Conservation (phyloP, 2,797 vertebrate species). For the Lepus oiostolus region DNA sequence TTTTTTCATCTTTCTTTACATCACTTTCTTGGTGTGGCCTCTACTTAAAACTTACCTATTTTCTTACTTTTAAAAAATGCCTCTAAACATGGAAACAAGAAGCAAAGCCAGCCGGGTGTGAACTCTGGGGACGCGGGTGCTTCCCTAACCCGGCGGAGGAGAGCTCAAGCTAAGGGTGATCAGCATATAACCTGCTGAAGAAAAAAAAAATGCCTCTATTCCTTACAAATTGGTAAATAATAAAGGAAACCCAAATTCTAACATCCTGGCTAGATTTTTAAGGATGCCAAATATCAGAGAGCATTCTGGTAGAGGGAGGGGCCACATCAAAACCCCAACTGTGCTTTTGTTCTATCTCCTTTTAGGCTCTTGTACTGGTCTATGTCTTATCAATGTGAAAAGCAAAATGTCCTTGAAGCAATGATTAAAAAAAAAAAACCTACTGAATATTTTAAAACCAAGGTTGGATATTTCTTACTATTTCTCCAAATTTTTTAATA, state of each 20-base stretch:
- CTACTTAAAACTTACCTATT: not conserved
- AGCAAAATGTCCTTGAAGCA: not conserved
- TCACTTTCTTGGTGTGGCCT: not conserved
- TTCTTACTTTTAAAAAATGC: not conserved
- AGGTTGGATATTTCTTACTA: not conserved
- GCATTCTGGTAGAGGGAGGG: not conserved
- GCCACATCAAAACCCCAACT: not conserved
- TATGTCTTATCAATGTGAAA: not conserved
- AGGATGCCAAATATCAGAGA: not conserved
- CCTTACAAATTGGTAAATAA: not conserved
- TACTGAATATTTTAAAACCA: not conserved
- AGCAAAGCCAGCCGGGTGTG: accelerated
- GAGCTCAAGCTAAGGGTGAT: not conserved
- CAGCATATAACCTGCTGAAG: no score
- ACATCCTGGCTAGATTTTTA: not conserved
- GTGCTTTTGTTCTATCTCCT: not conserved
- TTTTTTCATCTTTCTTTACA: not conserved
- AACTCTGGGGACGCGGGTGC: accelerated
- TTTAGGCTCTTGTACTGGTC: not conserved
- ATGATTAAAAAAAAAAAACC: not conserved
- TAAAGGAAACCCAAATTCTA: conserved; percentile 6
- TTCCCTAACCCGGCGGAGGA: accelerated
- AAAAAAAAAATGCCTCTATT: not conserved
- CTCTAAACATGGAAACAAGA: accelerated
- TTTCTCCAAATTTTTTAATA: not conserved